Conservation (phyloP, 2,113 vertebrate genomes). For the Microtus ochrogaster region DNA sequence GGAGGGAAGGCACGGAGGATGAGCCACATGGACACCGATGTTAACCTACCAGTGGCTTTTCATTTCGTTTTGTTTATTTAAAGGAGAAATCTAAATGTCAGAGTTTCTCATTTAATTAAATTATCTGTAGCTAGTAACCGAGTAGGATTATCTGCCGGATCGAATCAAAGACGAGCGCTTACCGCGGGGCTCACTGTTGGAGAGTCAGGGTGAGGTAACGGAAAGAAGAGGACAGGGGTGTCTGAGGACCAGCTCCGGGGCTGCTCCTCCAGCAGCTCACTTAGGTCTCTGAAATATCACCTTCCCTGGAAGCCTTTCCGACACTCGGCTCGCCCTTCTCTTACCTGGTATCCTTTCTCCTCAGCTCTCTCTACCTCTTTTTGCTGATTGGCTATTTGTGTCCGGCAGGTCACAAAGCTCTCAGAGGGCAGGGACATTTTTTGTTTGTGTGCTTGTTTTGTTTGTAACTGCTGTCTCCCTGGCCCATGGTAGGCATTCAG, state of each 20-base stretch:
- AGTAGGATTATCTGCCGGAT: not conserved
- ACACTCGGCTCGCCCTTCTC: not conserved
- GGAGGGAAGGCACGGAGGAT: not conserved
- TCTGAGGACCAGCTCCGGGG: not conserved
- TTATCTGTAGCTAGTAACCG: slow-evolving; percentile 13
- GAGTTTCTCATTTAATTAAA: slow-evolving; percentile 4
- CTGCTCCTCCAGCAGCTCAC: not conserved
- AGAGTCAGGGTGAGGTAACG: slow-evolving; percentile 32
- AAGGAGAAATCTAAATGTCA: slow-evolving; percentile 25
- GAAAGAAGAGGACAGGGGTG: not conserved
- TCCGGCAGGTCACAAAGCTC: not conserved
- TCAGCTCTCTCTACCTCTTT: not conserved
- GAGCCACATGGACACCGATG: not conserved
- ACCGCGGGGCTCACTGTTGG: not conserved
- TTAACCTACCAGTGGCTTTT: not conserved
- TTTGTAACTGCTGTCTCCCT: not conserved
- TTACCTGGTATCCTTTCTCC: not conserved
- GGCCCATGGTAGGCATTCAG: not conserved
- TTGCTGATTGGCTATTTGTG: not conserved
- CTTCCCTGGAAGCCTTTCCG: not conserved
- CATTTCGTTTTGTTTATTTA: not conserved
- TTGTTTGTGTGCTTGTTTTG: not conserved
- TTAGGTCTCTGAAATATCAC: slow-evolving; percentile 4
- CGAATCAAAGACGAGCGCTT: not conserved
- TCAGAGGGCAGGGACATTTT: not conserved